These are phyloP conservation scores for Dicrostonyx torquatus DNA, from an alignment of 2,797 vertebrate species.

Conservation along the genomic window DNA sequence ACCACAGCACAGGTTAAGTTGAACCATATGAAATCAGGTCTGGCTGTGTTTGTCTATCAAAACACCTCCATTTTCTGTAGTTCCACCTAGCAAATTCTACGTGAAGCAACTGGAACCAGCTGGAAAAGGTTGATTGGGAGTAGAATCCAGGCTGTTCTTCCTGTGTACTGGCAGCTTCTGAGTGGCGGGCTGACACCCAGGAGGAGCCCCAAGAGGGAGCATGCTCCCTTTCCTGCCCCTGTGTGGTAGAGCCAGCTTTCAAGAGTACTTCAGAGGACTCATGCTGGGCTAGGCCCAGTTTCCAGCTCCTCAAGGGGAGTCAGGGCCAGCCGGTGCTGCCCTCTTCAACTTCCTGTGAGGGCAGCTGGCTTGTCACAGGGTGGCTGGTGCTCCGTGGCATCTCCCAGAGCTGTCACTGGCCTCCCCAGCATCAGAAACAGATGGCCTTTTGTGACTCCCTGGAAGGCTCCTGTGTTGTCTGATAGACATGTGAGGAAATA, in stretches of 20 bases:
- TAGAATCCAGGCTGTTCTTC: background rate
- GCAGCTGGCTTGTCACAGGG: conserved; percentile 53
- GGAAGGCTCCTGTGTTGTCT: background rate
- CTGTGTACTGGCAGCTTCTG: background rate
- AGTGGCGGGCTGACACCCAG: background rate
- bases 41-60: background rate
- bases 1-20: background rate
- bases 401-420: background rate
- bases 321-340: background rate
- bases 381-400: background rate
- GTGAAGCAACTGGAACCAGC: background rate
- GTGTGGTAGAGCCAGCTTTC: background rate
- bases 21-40: background rate
- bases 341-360: conserved; percentile 15
- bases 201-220: background rate
- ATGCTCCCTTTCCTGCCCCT: background rate
- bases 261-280: background rate
- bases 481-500: background rate
- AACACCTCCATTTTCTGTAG: background rate
- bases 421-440: background rate
- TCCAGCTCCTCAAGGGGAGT: background rate
- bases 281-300: background rate
- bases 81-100: background rate
- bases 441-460: background rate
- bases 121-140: background rate